Percentiles rank a stretch among this genome's conserved stretches.
These are phyloP conservation scores for Cataglyphis livida DNA, from an alignment of 2,888 invertebrate genomes.

Conservation along the genomic window DNA sequence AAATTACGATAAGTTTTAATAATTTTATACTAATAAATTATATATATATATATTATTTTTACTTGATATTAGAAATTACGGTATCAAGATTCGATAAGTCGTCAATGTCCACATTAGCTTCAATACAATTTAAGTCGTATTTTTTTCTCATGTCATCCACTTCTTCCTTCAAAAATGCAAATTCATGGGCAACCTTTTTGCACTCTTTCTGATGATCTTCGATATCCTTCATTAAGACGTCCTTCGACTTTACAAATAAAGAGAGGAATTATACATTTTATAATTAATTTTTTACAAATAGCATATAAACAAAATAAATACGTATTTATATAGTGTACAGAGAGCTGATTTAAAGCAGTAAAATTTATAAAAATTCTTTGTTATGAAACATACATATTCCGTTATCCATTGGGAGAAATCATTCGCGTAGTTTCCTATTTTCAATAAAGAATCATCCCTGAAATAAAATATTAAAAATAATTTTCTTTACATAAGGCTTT, in stretches of 20 bases:
- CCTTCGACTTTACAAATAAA: slow-evolving; percentile 24
- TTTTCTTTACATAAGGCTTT: not conserved
- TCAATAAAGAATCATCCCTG: slow-evolving; percentile 38
- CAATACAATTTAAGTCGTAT: not conserved
- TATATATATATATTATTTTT: not conserved
- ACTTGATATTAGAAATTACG: slow-evolving; percentile 43
- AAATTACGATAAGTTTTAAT: not conserved
- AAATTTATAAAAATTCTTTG: slow-evolving; percentile 13
- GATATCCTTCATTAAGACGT: slow-evolving; percentile 51
- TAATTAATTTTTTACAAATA: not conserved
- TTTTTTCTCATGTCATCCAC: slow-evolving; percentile 8
- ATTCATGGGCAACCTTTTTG: not conserved
- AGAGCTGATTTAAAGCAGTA: not conserved
- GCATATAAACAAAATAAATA: not conserved
- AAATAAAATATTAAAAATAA: slow-evolving; percentile 9
- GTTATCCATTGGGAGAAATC: slow-evolving; percentile 44
- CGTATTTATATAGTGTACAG: not conserved
- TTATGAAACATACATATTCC: slow-evolving; percentile 57
- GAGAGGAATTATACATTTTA: not conserved
- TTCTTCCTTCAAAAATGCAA: not conserved
- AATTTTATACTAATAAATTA: not conserved
- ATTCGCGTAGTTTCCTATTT: slow-evolving; percentile 26
- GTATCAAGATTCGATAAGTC: slow-evolving; percentile 26
- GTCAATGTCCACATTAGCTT: not conserved
- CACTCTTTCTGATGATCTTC: slow-evolving; percentile 22